phyloP scores from a whole-genome alignment of 2,113 vertebrate genomes.

The Pagrus major region DNA sequence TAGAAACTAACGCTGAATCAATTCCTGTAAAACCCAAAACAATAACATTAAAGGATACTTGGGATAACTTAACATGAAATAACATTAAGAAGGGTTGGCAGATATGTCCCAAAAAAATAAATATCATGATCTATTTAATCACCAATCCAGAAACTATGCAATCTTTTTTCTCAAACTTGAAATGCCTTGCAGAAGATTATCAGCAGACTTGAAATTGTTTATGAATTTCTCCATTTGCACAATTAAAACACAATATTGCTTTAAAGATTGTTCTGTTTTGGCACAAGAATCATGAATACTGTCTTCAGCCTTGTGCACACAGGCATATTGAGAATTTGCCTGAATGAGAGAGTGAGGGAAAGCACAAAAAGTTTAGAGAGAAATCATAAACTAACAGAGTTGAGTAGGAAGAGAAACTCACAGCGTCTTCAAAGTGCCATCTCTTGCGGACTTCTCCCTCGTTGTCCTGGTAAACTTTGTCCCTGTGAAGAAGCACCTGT shows the following conservation, averaged over 20 bases:
- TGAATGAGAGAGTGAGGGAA: background rate
- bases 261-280: too few relatives aligned
- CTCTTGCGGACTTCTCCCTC: conserved; percentile 88
- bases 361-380: fast-evolving
- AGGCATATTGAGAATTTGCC: background rate
- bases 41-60: background rate
- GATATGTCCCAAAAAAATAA: too few relatives aligned
- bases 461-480: conserved; percentile 85
- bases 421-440: conserved; percentile 88
- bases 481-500: conserved; percentile 80
- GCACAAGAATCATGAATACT: background rate
- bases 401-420: conserved; percentile 64
- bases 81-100: too few relatives aligned
- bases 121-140: too few relatives aligned
- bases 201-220: too few relatives aligned
- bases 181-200: too few relatives aligned
- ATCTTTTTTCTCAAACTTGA: too few relatives aligned
- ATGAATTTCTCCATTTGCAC: too few relatives aligned
- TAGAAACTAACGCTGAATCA: background rate
- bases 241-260: too few relatives aligned
- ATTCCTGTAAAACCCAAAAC: background rate
- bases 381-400: background rate
- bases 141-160: too few relatives aligned
- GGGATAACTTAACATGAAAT: background rate
- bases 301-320: background rate